Evolutionary conservation across 2,797 vertebrate species (phyloP).

Genomic region (Silurus lanzhouensis): DNA sequence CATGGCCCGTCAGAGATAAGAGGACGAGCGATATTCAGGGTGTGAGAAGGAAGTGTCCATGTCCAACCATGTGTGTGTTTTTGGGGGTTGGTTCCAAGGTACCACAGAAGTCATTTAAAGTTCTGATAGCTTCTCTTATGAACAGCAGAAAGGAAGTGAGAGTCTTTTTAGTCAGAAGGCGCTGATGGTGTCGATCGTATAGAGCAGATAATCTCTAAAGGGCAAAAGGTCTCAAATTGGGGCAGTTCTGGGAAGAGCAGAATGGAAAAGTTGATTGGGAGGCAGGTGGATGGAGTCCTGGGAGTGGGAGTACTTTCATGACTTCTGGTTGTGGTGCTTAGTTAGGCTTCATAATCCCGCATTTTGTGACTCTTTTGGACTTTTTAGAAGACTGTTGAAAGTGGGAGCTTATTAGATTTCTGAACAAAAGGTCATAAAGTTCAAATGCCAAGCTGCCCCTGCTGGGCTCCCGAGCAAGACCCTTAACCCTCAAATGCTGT

Average conservation of each 20-base stretch:
- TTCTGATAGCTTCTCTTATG: conserved; percentile 30
- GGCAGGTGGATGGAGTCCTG: not conserved
- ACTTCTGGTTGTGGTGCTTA: not conserved
- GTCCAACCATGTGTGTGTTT: conserved; percentile 5
- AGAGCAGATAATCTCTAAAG: conserved; percentile 33
- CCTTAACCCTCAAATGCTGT: no score
- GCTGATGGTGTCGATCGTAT: conserved; percentile 20
- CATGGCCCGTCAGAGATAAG: conserved; percentile 51
- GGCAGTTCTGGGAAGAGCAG: conserved; percentile 16
- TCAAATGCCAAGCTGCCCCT: no score
- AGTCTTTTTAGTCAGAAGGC: conserved; percentile 23
- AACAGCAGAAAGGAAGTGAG: conserved; percentile 3
- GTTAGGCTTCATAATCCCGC: conserved; percentile 22
- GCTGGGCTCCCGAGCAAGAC: no score
- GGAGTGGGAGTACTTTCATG: not conserved
- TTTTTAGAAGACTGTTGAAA: not conserved
- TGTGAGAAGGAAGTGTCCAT: conserved; percentile 23
- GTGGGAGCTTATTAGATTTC: no score
- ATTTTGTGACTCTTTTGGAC: not conserved
- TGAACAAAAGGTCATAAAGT: no score
- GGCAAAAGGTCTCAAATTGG: conserved; percentile 37
- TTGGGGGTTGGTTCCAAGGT: not conserved
- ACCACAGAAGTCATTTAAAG: conserved; percentile 50
- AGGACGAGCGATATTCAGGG: conserved; percentile 26
- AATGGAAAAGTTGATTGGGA: conserved; percentile 8